phyloP scores from a whole-genome alignment of 2,113 vertebrate species.

The Beaufortia kweichowensis region DNA sequence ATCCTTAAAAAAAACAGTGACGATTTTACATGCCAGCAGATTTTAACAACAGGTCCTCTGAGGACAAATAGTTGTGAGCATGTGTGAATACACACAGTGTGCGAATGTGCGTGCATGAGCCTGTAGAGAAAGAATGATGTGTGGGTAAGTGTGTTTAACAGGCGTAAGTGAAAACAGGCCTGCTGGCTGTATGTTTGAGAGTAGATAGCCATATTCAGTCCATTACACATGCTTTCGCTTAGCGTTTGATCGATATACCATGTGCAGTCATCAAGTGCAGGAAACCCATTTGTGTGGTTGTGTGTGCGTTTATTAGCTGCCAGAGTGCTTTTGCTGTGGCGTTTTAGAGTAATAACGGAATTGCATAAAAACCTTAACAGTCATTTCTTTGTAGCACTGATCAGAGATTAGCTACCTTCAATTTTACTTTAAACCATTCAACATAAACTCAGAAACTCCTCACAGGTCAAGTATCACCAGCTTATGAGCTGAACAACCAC shows the following conservation, averaged over 20 bases:
- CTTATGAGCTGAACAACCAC: too few relatives aligned
- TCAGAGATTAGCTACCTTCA: not conserved
- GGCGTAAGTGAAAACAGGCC: slow-evolving; percentile 43
- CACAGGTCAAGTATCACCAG: too few relatives aligned
- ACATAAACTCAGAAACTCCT: not conserved
- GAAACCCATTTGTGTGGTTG: slow-evolving; percentile 20
- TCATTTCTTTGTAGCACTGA: not conserved
- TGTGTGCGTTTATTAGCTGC: not conserved
- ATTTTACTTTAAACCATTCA: not conserved
- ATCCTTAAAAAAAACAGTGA: slow-evolving; percentile 32
- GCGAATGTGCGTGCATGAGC: not conserved
- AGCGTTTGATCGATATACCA: slow-evolving; percentile 43
- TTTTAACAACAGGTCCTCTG: slow-evolving; percentile 37
- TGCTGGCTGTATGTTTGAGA: slow-evolving; percentile 14
- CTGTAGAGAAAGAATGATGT: slow-evolving; percentile 23
- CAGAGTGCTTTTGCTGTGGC: not conserved
- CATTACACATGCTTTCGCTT: slow-evolving; percentile 35
- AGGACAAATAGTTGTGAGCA: slow-evolving; percentile 32
- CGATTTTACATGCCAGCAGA: slow-evolving; percentile 6
- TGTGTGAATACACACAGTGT: slow-evolving; percentile 2
- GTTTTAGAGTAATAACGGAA: not conserved
- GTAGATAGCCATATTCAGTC: slow-evolving; percentile 27
- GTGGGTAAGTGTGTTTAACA: slow-evolving; percentile 39
- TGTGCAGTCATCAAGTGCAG: slow-evolving; percentile 30
- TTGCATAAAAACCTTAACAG: not conserved